phyloP scores from a whole-genome alignment of 1,140 invertebrate genomes.

The Oscheius sp. region DNA sequence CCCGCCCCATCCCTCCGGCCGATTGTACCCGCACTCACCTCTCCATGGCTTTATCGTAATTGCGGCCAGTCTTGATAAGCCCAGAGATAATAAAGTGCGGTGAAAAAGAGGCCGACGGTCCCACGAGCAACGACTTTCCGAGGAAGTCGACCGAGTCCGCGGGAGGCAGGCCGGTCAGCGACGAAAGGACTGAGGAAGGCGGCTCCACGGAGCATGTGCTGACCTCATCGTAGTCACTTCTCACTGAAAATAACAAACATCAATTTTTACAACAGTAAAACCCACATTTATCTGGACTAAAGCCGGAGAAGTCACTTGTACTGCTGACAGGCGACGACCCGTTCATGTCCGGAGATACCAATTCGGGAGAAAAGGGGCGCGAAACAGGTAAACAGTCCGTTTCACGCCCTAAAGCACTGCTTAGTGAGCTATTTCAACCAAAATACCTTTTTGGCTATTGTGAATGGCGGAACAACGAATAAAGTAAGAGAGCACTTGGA shows the following conservation, averaged over 20 bases:
- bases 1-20: too few relatives aligned
- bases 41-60: neutral
- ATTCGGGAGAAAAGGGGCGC: neutral
- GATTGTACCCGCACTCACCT: neutral
- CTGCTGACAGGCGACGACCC: neutral
- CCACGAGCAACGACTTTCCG: slow-evolving; percentile 47
- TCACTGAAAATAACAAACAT: neutral
- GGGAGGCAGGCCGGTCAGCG: neutral
- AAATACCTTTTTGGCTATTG: neutral
- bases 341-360: neutral
- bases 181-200: neutral
- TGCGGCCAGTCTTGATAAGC: neutral
- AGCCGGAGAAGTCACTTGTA: neutral
- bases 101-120: slow-evolving; percentile 47
- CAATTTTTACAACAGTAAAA: neutral
- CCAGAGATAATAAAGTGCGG: slow-evolving; percentile 53
- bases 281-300: neutral
- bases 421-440: neutral
- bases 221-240: neutral
- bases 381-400: neutral
- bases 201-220: neutral
- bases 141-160: slow-evolving; percentile 20
- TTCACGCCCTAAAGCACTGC: neutral
- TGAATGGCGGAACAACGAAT: slow-evolving; percentile 23
- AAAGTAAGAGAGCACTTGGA: slow-evolving; percentile 21